Conservation (phyloP, 1,140 invertebrate species). For the Cydia splendana region DNA sequence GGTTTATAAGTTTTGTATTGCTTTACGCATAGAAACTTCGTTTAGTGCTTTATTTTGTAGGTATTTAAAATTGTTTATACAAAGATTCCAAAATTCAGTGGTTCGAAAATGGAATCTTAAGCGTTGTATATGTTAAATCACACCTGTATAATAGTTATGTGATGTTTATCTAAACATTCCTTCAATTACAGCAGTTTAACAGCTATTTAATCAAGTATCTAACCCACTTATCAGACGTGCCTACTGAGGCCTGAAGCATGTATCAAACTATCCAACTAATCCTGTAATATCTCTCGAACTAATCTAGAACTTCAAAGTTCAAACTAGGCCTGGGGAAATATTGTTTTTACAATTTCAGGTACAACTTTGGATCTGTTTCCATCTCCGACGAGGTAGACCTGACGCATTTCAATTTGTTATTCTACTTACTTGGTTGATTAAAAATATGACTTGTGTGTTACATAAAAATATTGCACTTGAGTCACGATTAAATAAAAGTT, state of each 20-base stretch:
- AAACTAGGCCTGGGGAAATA: not conserved
- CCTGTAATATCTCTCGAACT: not conserved
- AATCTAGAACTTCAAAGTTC: not conserved
- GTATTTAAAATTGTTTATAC: no score
- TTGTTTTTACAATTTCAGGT: not conserved
- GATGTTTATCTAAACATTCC: not conserved
- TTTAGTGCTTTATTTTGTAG: no score
- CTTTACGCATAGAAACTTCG: not conserved
- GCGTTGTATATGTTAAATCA: no score
- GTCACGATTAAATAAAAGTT: not conserved
- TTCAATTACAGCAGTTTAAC: not conserved
- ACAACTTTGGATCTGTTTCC: not conserved
- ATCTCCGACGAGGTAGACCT: no score
- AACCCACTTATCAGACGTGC: constrained; percentile 1
- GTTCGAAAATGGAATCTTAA: no score
- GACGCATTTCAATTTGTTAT: no score
- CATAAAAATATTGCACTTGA: no score
- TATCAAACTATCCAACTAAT: not conserved
- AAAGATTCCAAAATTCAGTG: no score
- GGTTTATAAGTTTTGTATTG: not conserved
- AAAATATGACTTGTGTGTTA: no score
- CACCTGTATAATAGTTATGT: not conserved
- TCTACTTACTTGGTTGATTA: no score
- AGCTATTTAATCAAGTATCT: not conserved
- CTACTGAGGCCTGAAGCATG: not conserved